Evolutionary conservation across 2,888 invertebrate genomes (phyloP).

Genomic region (Parnassius mnemosyne): DNA sequence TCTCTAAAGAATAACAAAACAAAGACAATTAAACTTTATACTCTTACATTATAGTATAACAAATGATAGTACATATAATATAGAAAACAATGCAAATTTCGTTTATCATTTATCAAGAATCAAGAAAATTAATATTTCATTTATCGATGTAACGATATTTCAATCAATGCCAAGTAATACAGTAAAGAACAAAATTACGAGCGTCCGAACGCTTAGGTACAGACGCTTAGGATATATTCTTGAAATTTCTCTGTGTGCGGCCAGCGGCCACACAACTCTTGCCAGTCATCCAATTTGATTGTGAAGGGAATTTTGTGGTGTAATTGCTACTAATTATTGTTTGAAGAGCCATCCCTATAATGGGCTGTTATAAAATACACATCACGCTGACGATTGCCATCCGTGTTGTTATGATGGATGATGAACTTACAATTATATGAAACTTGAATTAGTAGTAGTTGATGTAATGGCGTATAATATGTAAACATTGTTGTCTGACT

Average conservation of each 20-base stretch:
- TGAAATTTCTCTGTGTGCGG: slow-evolving; percentile 69
- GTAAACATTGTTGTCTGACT: too few species aligned
- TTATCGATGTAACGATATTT: neutral
- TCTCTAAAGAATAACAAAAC: too few species aligned
- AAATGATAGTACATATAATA: too few species aligned
- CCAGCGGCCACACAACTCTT: slow-evolving; percentile 70
- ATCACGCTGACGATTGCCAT: slow-evolving; percentile 37
- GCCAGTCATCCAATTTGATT: slow-evolving; percentile 78
- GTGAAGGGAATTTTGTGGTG: slow-evolving; percentile 65
- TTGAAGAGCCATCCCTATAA: slow-evolving; percentile 59
- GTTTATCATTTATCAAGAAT: too few species aligned
- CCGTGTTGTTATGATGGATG: slow-evolving; percentile 38
- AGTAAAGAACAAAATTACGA: neutral
- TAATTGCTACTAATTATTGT: slow-evolving; percentile 77
- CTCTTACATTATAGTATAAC: too few species aligned
- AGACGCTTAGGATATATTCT: slow-evolving; percentile 45
- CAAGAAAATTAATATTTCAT: too few species aligned
- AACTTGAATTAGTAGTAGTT: too few species aligned
- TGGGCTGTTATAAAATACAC: slow-evolving; percentile 46
- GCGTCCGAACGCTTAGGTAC: slow-evolving; percentile 34
- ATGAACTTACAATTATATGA: slow-evolving; percentile 5
- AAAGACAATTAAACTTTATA: too few species aligned
- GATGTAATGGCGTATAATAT: too few species aligned
- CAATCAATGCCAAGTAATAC: neutral
- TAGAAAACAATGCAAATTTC: too few species aligned